phyloP scores from a whole-genome alignment of 2,113 vertebrate species.

The Actenoides hombroni region DNA sequence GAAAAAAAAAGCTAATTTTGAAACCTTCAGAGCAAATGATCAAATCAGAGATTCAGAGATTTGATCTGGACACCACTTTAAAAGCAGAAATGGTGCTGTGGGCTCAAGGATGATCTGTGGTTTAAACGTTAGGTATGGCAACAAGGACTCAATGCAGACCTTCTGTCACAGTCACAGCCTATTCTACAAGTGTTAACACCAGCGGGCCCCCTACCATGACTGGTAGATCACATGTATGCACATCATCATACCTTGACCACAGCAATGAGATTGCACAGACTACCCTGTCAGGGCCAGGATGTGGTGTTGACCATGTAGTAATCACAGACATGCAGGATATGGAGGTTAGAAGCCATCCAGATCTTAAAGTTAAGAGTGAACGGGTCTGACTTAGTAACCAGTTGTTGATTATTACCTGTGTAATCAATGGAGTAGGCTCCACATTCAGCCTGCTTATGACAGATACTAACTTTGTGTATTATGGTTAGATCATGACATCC shows the following conservation, averaged over 20 bases:
- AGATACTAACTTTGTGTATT: background rate
- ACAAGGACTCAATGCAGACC: background rate
- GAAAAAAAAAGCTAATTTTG: background rate
- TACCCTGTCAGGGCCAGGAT: background rate
- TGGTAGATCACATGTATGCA: background rate
- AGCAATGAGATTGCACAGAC: background rate
- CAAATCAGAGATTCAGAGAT: background rate
- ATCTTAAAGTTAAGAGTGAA: background rate
- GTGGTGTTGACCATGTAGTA: background rate
- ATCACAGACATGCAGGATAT: background rate
- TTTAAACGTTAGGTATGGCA: background rate
- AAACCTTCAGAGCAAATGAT: background rate
- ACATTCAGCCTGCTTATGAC: background rate
- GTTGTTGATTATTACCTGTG: background rate
- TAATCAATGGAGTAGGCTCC: background rate
- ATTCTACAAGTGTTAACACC: background rate
- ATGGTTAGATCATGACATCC: background rate
- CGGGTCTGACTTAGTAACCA: rapidly evolving
- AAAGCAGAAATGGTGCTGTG: background rate
- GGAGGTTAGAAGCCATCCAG: background rate
- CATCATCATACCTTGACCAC: background rate
- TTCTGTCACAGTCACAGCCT: background rate
- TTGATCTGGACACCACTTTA: background rate
- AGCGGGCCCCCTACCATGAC: background rate
- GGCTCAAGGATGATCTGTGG: background rate